Percentiles rank a stretch among this genome's conserved stretches.
Conservation (phyloP, 2,113 vertebrate genomes). For the Esox niger region DNA sequence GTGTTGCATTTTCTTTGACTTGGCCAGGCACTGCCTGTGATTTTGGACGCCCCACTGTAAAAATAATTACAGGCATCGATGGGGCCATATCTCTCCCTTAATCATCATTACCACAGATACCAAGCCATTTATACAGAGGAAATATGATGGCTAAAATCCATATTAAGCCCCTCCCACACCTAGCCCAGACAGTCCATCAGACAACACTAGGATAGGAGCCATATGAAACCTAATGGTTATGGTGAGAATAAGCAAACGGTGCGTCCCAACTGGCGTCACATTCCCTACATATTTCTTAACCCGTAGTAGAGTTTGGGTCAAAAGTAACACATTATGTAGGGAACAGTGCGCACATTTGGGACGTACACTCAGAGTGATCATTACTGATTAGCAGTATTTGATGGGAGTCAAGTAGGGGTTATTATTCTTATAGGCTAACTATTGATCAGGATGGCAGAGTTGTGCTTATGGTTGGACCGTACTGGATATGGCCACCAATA, state of each 20-base stretch:
- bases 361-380: background rate
- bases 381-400: background rate
- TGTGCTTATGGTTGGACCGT: constrained; percentile 52
- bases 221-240: background rate
- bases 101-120: constrained; percentile 26
- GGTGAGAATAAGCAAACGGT: background rate
- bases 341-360: no score
- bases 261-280: no score
- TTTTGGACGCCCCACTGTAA: constrained; percentile 7
- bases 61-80: constrained; percentile 26
- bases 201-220: background rate
- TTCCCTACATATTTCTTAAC: no score
- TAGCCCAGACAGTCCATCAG: constrained; percentile 5
- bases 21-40: background rate
- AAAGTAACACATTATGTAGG: no score
- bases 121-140: constrained; percentile 8
- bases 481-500: constrained; percentile 36
- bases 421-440: background rate
- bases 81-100: constrained; percentile 11
- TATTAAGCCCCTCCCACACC: constrained; percentile 5
- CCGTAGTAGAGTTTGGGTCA: no score
- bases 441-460: constrained; percentile 45
- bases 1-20: background rate
- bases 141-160: constrained; percentile 13
- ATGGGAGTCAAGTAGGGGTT: background rate